Percentiles rank a stretch among this genome's conserved stretches.
Conservation (phyloP, 1,140 invertebrate genomes). For the Megalopta genalis region DNA sequence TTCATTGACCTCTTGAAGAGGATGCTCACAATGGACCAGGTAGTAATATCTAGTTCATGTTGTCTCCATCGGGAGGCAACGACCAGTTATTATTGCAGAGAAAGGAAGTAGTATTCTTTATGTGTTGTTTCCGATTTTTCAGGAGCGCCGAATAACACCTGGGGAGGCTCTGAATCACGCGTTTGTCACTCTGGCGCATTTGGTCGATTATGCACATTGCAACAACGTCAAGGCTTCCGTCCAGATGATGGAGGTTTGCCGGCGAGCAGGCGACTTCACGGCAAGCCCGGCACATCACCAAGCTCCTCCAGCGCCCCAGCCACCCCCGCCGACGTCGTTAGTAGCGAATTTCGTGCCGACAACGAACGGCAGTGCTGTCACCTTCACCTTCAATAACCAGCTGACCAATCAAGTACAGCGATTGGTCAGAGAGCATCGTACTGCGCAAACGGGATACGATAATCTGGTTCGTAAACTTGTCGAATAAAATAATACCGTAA, state of each 20-base stretch:
- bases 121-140: constrained; percentile 27
- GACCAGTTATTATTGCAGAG: neutral
- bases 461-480: constrained; percentile 79
- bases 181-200: constrained; percentile 95
- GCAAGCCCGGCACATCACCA: constrained; percentile 81
- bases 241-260: constrained; percentile 97
- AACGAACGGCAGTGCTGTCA: constrained; percentile 89
- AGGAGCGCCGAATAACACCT: constrained; percentile 96
- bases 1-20: constrained; percentile 98
- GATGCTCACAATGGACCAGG: constrained; percentile 99
- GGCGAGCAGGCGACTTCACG: constrained; percentile 84
- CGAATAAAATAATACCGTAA: too few relatives aligned
- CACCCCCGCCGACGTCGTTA: constrained; percentile 81
- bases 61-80: neutral
- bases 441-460: constrained; percentile 83
- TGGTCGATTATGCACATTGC: constrained; percentile 97
- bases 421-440: constrained; percentile 82
- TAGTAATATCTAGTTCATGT: constrained; percentile 82
- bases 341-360: constrained; percentile 87
- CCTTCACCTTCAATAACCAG: constrained; percentile 92
- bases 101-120: neutral
- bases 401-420: constrained; percentile 87
- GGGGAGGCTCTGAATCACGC: constrained; percentile 97
- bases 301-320: constrained; percentile 82
- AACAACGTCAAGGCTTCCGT: constrained; percentile 97